Evolutionary conservation across 2,113 vertebrate genomes (phyloP).

Genomic region (Dolichallabes microphthalmus): DNA sequence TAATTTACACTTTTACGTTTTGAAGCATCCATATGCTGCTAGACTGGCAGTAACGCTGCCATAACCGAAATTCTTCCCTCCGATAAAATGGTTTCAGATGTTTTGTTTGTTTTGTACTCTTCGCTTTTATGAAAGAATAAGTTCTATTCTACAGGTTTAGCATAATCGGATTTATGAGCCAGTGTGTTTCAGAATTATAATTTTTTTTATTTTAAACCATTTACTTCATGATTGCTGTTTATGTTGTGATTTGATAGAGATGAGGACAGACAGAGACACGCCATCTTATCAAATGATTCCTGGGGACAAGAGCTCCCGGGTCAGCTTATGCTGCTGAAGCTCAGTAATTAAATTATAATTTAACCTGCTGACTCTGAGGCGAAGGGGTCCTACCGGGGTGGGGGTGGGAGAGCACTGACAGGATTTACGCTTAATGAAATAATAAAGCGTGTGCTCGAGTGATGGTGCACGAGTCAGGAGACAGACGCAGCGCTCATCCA

Average conservation of each 20-base stretch:
- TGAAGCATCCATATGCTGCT: not conserved
- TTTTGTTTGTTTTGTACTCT: not conserved
- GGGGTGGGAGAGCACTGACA: conserved; percentile 68
- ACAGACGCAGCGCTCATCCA: conserved; percentile 64
- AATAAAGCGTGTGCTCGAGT: conserved; percentile 83
- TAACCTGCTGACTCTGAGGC: conserved; percentile 89
- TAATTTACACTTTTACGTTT: not conserved
- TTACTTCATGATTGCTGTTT: not conserved
- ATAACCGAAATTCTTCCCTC: not conserved
- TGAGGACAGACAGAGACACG: conserved; percentile 62
- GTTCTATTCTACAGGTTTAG: not conserved
- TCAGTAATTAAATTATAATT: conserved; percentile 99
- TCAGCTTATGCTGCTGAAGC: conserved; percentile 95
- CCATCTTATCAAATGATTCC: conserved; percentile 98
- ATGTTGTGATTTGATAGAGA: conserved; percentile 4
- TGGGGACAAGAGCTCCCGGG: conserved; percentile 88
- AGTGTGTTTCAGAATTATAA: no score
- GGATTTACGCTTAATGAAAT: conserved; percentile 96
- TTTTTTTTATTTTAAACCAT: not conserved
- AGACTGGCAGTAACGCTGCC: not conserved
- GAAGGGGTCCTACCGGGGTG: conserved; percentile 77
- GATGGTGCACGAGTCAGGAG: conserved; percentile 66
- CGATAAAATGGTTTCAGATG: not conserved
- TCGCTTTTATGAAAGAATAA: not conserved
- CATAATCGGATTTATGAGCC: not conserved